Percentiles rank a stretch among this genome's conserved stretches.
Conservation (phyloP, 2,888 invertebrate genomes). For the Leucophenga montana region DNA sequence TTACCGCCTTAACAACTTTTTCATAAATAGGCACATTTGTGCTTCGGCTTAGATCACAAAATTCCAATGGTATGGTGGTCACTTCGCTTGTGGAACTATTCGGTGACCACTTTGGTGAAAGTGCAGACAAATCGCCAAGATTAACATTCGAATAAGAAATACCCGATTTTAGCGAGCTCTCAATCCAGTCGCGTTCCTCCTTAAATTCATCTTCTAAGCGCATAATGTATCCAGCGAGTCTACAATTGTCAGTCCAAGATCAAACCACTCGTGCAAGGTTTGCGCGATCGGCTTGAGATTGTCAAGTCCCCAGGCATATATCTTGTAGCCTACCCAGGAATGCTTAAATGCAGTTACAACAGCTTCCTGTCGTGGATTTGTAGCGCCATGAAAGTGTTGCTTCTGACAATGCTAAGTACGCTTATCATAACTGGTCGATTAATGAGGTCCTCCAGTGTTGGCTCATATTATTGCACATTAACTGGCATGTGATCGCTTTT, state of each 20-base stretch:
- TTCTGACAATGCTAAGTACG: conserved; percentile 58
- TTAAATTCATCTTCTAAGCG: conserved; percentile 90
- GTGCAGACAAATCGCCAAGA: conserved; percentile 86
- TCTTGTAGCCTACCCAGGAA: conserved; percentile 95
- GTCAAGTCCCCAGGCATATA: conserved; percentile 97
- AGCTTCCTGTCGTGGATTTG: conserved; percentile 86
- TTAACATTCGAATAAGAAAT: conserved; percentile 98
- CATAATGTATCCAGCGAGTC: conserved; percentile 97
- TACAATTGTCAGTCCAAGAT: conserved; percentile 94
- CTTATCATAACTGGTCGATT: conserved; percentile 51
- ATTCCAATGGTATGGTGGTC: conserved; percentile 96
- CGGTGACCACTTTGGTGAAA: conserved; percentile 96
- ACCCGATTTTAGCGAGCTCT: conserved; percentile 84
- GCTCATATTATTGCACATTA: conserved; percentile 39
- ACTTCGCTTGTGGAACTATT: conserved; percentile 98
- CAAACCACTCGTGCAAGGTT: conserved; percentile 93
- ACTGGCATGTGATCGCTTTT: conserved; percentile 65
- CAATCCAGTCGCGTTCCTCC: conserved; percentile 93
- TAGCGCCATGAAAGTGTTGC: conserved; percentile 78
- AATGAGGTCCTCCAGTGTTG: conserved; percentile 49
- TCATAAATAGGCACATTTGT: conserved; percentile 89
- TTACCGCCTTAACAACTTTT: conserved; percentile 88
- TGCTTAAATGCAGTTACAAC: conserved; percentile 92
- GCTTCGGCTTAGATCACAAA: conserved; percentile 89
- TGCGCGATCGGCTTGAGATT: conserved; percentile 93